A percentile compares a stretch with the other conserved stretches of the same genome.
Conservation (phyloP, 2,888 invertebrate genomes). For the Julus scandinavius region DNA sequence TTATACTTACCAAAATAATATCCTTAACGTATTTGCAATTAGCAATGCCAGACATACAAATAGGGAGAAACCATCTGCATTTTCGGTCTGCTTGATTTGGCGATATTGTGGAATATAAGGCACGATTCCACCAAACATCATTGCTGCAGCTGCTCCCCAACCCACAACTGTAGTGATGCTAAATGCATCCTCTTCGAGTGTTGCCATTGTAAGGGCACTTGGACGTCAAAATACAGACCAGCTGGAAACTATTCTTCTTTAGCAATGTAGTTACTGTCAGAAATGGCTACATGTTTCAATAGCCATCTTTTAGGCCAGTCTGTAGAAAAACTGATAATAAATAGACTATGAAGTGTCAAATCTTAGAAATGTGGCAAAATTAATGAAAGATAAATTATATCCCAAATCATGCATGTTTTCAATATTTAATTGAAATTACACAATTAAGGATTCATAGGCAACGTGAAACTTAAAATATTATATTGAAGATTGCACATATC, state of each 20-base stretch:
- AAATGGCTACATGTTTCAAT: neutral
- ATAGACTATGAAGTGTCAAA: neutral
- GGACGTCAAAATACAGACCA: neutral
- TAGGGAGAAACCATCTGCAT: slow-evolving; percentile 96
- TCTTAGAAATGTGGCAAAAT: too few species aligned
- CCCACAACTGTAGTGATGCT: slow-evolving; percentile 48
- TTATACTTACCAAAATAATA: slow-evolving; percentile 89
- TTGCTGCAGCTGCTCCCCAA: slow-evolving; percentile 70
- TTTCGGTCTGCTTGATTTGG: slow-evolving; percentile 89
- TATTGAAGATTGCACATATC: too few species aligned
- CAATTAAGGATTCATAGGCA: too few species aligned
- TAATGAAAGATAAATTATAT: too few species aligned
- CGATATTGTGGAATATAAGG: slow-evolving; percentile 97
- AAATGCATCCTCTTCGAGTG: neutral
- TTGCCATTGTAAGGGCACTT: neutral
- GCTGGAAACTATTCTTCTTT: neutral
- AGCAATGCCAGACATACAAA: slow-evolving; percentile 95
- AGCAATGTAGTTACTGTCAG: neutral
- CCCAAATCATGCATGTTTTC: too few species aligned
- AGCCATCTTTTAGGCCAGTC: neutral
- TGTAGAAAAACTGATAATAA: neutral
- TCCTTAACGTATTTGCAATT: slow-evolving; percentile 95
- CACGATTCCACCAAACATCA: slow-evolving; percentile 94
- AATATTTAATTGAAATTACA: too few species aligned
- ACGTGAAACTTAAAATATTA: too few species aligned